These are phyloP conservation scores for Macrotis lagotis DNA, from an alignment of 2,113 vertebrate genomes.

Conservation along the genomic window DNA sequence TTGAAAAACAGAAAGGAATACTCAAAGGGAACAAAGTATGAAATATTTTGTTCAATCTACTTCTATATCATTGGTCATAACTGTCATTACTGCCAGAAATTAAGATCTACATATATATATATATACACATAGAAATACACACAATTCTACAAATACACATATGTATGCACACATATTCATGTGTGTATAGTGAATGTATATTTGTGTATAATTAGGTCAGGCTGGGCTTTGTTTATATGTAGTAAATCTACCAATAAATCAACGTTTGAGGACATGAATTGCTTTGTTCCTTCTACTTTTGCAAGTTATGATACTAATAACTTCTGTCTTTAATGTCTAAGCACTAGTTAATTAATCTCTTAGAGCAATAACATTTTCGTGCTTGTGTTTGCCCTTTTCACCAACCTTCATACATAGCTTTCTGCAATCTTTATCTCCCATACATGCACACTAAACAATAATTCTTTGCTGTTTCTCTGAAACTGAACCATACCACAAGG, in stretches of 20 bases:
- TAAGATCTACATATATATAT: no score
- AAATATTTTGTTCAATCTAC: no score
- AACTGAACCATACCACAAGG: constrained; percentile 8
- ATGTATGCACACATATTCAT: no score
- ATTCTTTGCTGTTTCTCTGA: constrained; percentile 13
- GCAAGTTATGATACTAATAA: constrained; percentile 44
- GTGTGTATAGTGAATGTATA: no score
- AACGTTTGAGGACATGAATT: background rate
- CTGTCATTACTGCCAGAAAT: no score
- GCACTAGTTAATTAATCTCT: constrained; percentile 36
- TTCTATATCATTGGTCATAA: no score
- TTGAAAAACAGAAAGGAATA: no score
- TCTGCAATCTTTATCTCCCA: constrained; percentile 32
- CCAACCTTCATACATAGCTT: constrained; percentile 53
- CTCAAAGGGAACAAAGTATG: no score
- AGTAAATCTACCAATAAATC: background rate
- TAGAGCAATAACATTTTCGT: constrained; percentile 41
- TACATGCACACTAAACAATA: background rate
- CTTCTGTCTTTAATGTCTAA: constrained; percentile 19
- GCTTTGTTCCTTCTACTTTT: background rate
- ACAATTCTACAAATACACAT: no score
- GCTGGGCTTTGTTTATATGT: background rate
- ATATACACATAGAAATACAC: no score
- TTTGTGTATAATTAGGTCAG: no score
- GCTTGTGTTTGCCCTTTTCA: constrained; percentile 51